phyloP scores from a whole-genome alignment of 2,888 invertebrate genomes.

The Erynnis tages region DNA sequence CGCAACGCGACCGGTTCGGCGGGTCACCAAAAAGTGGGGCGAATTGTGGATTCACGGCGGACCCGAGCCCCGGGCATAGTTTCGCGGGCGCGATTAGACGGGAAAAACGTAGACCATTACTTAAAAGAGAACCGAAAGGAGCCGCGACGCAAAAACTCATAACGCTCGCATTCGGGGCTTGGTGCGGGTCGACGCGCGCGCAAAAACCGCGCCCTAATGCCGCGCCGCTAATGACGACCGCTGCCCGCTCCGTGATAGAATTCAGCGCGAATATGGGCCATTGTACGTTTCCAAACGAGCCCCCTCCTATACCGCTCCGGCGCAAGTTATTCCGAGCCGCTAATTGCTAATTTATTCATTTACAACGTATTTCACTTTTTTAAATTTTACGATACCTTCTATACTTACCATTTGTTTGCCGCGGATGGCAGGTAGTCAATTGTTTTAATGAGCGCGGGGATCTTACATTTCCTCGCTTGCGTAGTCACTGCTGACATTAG shows the following conservation, averaged over 20 bases:
- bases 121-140: slow-evolving; percentile 56
- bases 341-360: too few species aligned
- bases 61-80: slow-evolving; percentile 42
- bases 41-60: slow-evolving; percentile 42
- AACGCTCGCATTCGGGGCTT: slow-evolving; percentile 42
- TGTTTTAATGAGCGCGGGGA: too few species aligned
- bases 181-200: slow-evolving; percentile 21
- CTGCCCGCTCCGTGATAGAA: slow-evolving; percentile 26
- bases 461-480: too few species aligned
- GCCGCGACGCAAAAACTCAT: slow-evolving; percentile 59
- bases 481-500: too few species aligned
- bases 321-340: not conserved
- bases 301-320: not conserved
- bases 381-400: too few species aligned
- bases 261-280: slow-evolving; percentile 28
- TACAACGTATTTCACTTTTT: too few species aligned
- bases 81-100: slow-evolving; percentile 52
- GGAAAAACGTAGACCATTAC: slow-evolving; percentile 60
- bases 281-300: slow-evolving; percentile 21
- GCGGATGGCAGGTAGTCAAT: too few species aligned
- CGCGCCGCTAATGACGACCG: slow-evolving; percentile 26
- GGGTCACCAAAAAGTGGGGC: slow-evolving; percentile 50
- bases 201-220: slow-evolving; percentile 24
- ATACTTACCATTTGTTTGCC: too few species aligned
- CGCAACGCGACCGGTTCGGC: slow-evolving; percentile 43